Percentiles rank a stretch among this genome's conserved stretches.
phyloP scores from a whole-genome alignment of 2,797 vertebrate species.

The Poeciliopsis gracilis region DNA sequence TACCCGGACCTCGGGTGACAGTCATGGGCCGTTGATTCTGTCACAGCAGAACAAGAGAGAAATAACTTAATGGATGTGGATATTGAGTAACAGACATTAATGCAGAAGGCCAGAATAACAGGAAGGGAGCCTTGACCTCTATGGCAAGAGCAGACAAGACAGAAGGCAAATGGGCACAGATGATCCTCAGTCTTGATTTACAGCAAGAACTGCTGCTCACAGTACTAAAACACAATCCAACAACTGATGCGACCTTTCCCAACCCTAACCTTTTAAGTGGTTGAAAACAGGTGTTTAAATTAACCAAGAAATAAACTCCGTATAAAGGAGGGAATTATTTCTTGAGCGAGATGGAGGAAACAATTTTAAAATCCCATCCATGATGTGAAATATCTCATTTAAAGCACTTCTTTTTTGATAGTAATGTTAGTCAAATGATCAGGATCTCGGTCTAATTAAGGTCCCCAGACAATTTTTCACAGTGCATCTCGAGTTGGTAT shows the following conservation, averaged over 20 bases:
- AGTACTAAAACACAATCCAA: conserved; percentile 11
- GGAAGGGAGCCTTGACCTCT: conserved; percentile 74
- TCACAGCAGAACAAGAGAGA: conserved; percentile 68
- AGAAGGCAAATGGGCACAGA: conserved; percentile 30
- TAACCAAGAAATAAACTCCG: neutral
- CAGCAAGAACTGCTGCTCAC: conserved; percentile 27
- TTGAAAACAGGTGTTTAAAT: neutral
- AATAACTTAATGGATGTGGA: conserved; percentile 74
- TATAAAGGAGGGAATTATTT: neutral
- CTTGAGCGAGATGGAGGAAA: neutral
- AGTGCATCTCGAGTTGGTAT: neutral
- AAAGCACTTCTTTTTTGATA: neutral
- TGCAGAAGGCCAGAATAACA: conserved; percentile 73
- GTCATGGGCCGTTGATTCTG: conserved; percentile 73
- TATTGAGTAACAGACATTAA: conserved; percentile 70
- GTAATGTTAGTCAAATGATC: neutral
- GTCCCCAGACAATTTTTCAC: neutral
- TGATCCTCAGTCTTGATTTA: conserved; percentile 46
- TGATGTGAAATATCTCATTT: neutral
- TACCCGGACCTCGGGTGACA: conserved; percentile 63
- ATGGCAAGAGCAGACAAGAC: conserved; percentile 22
- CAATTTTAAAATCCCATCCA: neutral
- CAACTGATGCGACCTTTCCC: conserved; percentile 10
- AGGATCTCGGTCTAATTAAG: neutral
- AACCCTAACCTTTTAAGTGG: neutral